Evolutionary conservation across 2,888 invertebrate species (phyloP).

Genomic region (Trichacis sp.): DNA sequence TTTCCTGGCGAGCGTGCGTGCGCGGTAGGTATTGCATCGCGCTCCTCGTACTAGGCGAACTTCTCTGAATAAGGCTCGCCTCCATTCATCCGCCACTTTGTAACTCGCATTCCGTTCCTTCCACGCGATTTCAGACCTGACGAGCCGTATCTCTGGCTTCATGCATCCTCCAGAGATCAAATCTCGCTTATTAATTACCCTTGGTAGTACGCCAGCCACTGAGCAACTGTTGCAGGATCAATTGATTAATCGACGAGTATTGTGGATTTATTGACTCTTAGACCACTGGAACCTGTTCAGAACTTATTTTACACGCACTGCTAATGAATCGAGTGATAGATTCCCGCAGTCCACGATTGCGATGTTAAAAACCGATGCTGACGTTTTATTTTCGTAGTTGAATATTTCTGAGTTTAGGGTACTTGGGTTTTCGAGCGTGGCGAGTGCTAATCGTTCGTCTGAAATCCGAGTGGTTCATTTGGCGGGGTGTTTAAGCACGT

Average conservation of each 20-base stretch:
- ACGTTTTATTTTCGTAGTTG: no score
- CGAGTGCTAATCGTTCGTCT: not conserved
- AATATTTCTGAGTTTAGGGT: not conserved
- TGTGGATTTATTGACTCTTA: slow-evolving; percentile 18
- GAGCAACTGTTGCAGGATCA: slow-evolving; percentile 18
- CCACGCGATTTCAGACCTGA: slow-evolving; percentile 31
- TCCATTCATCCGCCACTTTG: slow-evolving; percentile 28
- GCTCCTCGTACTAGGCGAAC: no score
- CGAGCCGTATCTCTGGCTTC: slow-evolving; percentile 31
- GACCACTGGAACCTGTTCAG: slow-evolving; percentile 7
- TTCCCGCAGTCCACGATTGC: no score
- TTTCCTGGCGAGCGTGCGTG: no score
- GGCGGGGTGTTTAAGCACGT: not conserved
- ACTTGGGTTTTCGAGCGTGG: not conserved
- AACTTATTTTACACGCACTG: slow-evolving; percentile 3
- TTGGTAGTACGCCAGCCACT: slow-evolving; percentile 24
- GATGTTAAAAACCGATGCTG: no score
- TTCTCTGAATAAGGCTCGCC: slow-evolving; percentile 14
- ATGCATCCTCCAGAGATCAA: slow-evolving; percentile 20
- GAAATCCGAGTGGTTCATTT: slow-evolving; percentile 4
- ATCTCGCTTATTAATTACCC: slow-evolving; percentile 32
- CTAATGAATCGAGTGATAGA: slow-evolving; percentile 1
- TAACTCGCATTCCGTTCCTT: slow-evolving; percentile 29
- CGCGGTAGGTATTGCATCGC: no score
- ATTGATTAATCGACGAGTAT: slow-evolving; percentile 17